Evolutionary conservation across 2,888 invertebrate genomes (phyloP).

Genomic region (Agrochola macilenta): DNA sequence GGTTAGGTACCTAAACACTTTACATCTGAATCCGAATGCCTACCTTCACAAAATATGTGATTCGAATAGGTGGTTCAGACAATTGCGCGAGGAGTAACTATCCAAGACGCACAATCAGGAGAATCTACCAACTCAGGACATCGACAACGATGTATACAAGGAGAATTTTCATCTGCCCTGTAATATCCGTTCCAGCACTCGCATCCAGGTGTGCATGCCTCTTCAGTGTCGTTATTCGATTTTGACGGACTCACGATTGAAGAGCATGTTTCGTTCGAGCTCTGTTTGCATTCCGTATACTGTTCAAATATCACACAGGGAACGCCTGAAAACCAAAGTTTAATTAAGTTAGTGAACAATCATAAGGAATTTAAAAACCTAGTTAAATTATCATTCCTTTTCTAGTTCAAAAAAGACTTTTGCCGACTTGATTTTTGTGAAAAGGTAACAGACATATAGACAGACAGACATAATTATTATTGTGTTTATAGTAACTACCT

Average conservation of each 20-base stretch:
- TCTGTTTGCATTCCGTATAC: conserved; percentile 29
- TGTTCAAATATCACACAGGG: conserved; percentile 13
- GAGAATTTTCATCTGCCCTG: conserved; percentile 20
- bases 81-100: not conserved
- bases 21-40: not conserved
- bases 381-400: not conserved
- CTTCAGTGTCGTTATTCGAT: not conserved
- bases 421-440: not conserved
- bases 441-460: not conserved
- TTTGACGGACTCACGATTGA: conserved; percentile 5
- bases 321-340: not conserved
- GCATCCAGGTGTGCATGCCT: conserved; percentile 18
- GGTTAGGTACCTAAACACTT: not conserved
- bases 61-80: not conserved
- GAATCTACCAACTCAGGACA: conserved; percentile 24
- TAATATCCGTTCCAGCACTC: conserved; percentile 25
- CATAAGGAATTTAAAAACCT: not conserved
- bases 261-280: conserved; percentile 20
- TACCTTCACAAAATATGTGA: not conserved
- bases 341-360: not conserved
- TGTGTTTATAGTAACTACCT: too few relatives aligned
- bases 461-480: not conserved
- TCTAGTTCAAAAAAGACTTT: not conserved
- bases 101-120: conserved; percentile 10
- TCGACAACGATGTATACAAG: conserved; percentile 6